Evolutionary conservation across 2,797 vertebrate genomes (phyloP), one percentile per base, ranked within the genome.

Genomic region (Hephaestus fuliginosus): DNA sequence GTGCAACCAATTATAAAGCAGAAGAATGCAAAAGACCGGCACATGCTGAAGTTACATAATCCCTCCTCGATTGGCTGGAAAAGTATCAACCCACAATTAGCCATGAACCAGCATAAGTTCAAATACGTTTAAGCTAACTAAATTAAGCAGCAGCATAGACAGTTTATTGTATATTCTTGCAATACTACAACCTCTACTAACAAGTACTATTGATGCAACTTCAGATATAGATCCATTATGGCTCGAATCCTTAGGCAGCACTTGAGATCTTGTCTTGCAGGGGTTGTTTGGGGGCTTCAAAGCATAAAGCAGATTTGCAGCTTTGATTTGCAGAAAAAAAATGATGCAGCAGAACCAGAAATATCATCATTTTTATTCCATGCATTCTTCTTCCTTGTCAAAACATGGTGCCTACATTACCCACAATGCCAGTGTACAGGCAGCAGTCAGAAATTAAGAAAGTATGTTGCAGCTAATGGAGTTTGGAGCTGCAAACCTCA

Each of bases 1-100:
- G 60, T 63, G 92, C 91, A 91, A 90, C 91, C 96, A 94, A 96
- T 97, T 96, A 94, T 88, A 86, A 88, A 84, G 84, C 69, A 88
- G 90, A 41, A 57, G 87, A 81, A 53, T 87, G 70, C 80, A 87
- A 92, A 76, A 89, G 92, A 81, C 83, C 82, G 80, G 84, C 86
- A 89, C 44, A 46, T 70, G 66, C 72, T 85, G 86, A 89, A 92
- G 77, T 88, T 89, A 72, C 10, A 25, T 55, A 81, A 12, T 25
- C 12, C 55, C n/a, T 61, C 17, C 11, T 15, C n/a, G 11, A 30
- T 7, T 46, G 28, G 41, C 25, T 62, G 12, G n/a, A 22, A 57
- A 30, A 64, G 18, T 12, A 33, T 58, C 36, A 63, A 43, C 51
- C 7, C n/a, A 51, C 28, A 63, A 67, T 82, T 20, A 61, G 7